A percentile compares a stretch with the other conserved stretches of the same genome.
Conservation (phyloP, 2,797 vertebrate species). For the Lutjanus argentimaculatus region DNA sequence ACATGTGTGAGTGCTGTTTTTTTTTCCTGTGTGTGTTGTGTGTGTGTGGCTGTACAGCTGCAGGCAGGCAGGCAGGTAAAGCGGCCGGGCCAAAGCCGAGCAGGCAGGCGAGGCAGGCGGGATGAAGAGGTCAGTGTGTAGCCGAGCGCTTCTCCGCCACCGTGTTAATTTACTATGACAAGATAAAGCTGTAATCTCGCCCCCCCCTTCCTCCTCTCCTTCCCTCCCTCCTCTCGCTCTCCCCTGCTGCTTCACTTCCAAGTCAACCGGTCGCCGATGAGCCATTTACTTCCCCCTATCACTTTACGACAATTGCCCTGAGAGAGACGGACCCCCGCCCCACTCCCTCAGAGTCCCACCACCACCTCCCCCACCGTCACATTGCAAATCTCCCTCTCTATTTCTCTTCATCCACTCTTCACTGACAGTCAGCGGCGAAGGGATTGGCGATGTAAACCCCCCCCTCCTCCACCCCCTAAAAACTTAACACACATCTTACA, state of each 20-base stretch:
- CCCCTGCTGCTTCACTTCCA: slow-evolving; percentile 68
- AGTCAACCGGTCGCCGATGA: slow-evolving; percentile 65
- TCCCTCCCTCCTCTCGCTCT: slow-evolving; percentile 21
- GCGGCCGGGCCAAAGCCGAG: slow-evolving; percentile 51
- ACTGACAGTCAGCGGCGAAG: slow-evolving; percentile 67
- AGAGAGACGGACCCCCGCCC: slow-evolving; percentile 42
- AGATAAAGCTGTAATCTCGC: slow-evolving; percentile 97
- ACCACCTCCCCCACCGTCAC: slow-evolving; percentile 9
- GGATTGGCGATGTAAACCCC: slow-evolving; percentile 60
- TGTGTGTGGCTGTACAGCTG: slow-evolving; percentile 21
- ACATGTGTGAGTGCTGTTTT: slow-evolving; percentile 11
- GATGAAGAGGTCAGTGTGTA: slow-evolving; percentile 95
- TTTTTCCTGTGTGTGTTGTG: background rate
- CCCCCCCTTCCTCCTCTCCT: slow-evolving; percentile 5
- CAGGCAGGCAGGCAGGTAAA: slow-evolving; percentile 54
- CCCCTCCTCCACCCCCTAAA: background rate
- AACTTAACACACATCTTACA: slow-evolving; percentile 55
- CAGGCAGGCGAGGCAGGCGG: slow-evolving; percentile 81
- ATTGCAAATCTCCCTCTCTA: slow-evolving; percentile 53
- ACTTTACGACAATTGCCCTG: slow-evolving; percentile 68
- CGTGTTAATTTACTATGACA: slow-evolving; percentile 97
- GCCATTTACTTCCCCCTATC: slow-evolving; percentile 68
- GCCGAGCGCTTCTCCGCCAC: slow-evolving; percentile 85
- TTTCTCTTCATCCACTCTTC: slow-evolving; percentile 52
- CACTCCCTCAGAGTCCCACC: slow-evolving; percentile 13